Evolutionary conservation across 2,888 invertebrate species (phyloP), one percentile per base, ranked within the genome.

Genomic region (Eretmocerus hayati): DNA sequence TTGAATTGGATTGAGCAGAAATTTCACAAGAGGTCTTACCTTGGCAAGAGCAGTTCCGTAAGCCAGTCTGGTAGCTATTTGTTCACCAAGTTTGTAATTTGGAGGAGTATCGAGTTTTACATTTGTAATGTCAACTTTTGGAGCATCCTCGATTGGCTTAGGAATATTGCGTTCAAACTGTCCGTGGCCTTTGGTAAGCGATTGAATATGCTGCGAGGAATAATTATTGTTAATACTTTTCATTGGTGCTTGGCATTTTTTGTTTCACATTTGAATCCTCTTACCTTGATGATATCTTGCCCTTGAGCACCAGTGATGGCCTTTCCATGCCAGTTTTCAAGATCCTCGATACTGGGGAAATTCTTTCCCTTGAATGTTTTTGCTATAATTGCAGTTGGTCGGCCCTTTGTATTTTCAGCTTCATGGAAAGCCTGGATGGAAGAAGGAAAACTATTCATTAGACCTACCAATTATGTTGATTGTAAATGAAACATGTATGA

Each of bases 281-380:
- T 48, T 67, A 81, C 81, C 60, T 73, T 65, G 50, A 85, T 68
- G 9, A 87, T 80, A 58, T 77, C 81, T 1, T 84, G 83, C 1
- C 87, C 82, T 53, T 90, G 85, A 43, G 80, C 84, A 0, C 93
- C 95, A 26, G 32, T 44, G 50, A 99, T 74, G 0, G 99, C 85
- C 73, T 99, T 99, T 43, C 99, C 99, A 68, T 99, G 99, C 96
- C 96, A 99, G 74, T 94, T 92, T 49, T 93, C 90, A 58, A 81
- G 61, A 71, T 99, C 90, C 72, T 95, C 96, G 64, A 99, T 91
- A 44, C 84, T 84, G 35, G 86, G 84, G 75, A 92, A 92, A 62
- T 83, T 84, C 67, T 81, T 87, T 19, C 99, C 99, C 75, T 99
- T 99, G 73, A 80, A 90, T 0, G 99, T 99, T 75, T 96, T 95